Evolutionary conservation across 1,140 invertebrate species (phyloP), one percentile per base, ranked within the genome.

Genomic region (Antheraea pernyi): DNA sequence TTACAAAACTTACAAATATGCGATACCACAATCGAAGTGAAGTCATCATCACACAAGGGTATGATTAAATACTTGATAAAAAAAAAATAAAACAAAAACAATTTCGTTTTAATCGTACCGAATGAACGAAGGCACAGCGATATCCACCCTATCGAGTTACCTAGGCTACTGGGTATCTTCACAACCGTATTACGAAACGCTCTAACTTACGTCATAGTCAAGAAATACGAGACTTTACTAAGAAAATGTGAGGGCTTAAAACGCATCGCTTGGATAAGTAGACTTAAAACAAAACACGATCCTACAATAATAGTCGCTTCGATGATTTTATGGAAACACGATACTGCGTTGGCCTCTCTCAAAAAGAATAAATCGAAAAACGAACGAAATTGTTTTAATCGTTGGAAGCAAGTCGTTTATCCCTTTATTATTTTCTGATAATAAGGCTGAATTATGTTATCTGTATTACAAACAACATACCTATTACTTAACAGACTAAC

Each of bases 371-470:
- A 88, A 90, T 78, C 79, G 76, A 86, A 86, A 80, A 81, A 78
- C 80, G 80, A 87, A 88, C 87, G 82, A 92, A 92, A 91, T 91
- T 91, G 88, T 92, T 92, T 91, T 91, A 92, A 92, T 92, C 87
- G 83, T 89, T 82, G 82, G 87, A 82, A 86, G 89, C 82, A 79
- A 78, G 84, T 80, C 83, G 78, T 16, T 65, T 65, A 67, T 80
- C 78, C 77, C 77, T 73, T 66, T 71, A 77, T 85, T 79, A 83
- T 80, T 84, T 79, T 76, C 75, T 85, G 81, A 88, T 88, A 82
- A 85, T 83, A 78, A 53, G 3, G 11, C 30, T 30, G 37, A 16
- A 53, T 53, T 63, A 63, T 63, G 46, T 53, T 13, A 53, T 63
- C 36, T 36, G 36, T 63, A 30, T 30, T 30, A 30, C 22, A 30